Evolutionary conservation across 1,140 invertebrate genomes (phyloP), one percentile per base, ranked within the genome.

Genomic region (Leptinotarsa lineolata): DNA sequence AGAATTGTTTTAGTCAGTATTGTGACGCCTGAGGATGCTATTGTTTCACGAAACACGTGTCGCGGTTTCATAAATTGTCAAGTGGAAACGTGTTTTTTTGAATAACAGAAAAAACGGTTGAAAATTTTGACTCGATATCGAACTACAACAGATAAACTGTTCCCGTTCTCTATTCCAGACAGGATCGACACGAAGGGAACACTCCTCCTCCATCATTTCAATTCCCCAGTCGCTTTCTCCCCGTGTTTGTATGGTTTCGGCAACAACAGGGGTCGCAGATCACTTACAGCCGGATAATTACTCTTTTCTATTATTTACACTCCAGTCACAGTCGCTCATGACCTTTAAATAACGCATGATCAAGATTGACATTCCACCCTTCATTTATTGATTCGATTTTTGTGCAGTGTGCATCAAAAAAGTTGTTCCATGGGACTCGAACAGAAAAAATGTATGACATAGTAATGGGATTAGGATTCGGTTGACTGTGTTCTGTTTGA

Each of bases 281-380:
- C 77, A 76, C 77, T 75, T 79, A 72, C 77, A 75, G 74, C 66
- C 72, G 60, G 73, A 79, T 79, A 79, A 79, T 79, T 79, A 74
- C 77, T 72, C 73, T 74, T 79, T 79, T 77, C 77, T 77, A 79
- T 79, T 79, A 79, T 79, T 79, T 77, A 75, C 73, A 72, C 70
- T 66, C 66, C 72, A 74, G 70, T 72, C 68, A 70, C 76, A 77
- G 70, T 73, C 70, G 44, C 68, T 68, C 68, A 20, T 16, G 46
- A 63, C 58, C 70, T 72, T 76, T 72, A 75, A 75, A 75, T 75
- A 72, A 72, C 58, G 21, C 18, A 59, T 69, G 68, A 69, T 69
- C 20, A 69, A 69, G 73, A 69, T 69, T 69, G 68, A 48, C 68
- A 44, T 59, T 69, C n/a, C 30, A 69, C 68, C 68, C 68, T 69